A percentile compares a stretch with the other conserved stretches of the same genome.
phyloP scores from a whole-genome alignment of 2,888 invertebrate species.

The Epirrhoe alternata region DNA sequence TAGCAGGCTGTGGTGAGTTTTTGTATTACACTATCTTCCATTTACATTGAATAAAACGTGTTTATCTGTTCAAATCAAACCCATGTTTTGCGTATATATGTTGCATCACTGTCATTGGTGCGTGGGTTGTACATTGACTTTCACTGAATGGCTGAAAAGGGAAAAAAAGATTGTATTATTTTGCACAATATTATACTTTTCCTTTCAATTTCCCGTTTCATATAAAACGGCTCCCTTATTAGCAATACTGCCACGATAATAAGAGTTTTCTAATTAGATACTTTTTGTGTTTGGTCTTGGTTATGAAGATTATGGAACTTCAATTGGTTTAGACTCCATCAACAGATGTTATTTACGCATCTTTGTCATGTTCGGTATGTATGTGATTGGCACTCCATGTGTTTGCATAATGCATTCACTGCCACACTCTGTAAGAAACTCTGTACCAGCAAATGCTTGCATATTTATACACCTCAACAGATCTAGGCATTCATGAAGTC shows the following conservation, averaged over 20 bases:
- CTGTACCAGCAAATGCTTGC: too few species aligned
- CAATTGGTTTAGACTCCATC: too few species aligned
- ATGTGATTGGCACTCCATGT: too few species aligned
- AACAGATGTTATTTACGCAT: too few species aligned
- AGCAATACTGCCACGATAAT: background rate
- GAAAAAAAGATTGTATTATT: background rate
- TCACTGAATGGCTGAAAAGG: background rate
- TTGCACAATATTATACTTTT: background rate
- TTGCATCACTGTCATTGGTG: background rate
- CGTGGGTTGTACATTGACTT: background rate
- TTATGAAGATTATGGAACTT: too few species aligned
- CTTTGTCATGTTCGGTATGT: too few species aligned
- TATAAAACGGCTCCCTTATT: background rate
- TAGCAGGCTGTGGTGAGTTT: conserved; percentile 30
- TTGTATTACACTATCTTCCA: background rate
- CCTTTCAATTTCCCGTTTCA: background rate
- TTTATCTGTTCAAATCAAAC: background rate
- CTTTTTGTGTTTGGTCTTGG: too few species aligned
- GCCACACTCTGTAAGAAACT: too few species aligned
- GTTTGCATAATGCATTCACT: too few species aligned
- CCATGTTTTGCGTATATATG: background rate
- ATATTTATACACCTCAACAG: too few species aligned
- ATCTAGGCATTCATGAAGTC: too few species aligned
- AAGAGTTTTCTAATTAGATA: too few species aligned
- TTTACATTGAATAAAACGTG: background rate